Base-by-base conservation (phyloP, 2,113 vertebrate species). In the Tilapia sparmanii region DNA sequence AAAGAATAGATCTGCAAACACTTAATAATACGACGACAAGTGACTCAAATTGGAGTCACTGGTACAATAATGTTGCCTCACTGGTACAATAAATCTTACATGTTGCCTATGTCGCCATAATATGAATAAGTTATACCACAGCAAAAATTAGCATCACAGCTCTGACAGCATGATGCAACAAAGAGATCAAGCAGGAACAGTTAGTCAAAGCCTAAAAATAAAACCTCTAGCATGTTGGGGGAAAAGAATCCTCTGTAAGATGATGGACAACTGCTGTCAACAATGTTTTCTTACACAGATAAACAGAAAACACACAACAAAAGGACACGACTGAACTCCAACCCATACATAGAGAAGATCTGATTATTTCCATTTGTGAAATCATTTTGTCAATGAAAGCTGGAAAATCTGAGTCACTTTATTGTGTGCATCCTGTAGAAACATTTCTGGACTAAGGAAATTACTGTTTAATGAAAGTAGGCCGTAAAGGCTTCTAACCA, bases 341-440 rank as follows among this genome's bases (percentile, higher is more conserved):
- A 42, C 16, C 42, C 16, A 10, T 8, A 16, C 18, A 82, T 31
- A 71, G 16, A 80, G n/a, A 35, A 8, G 6, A 45, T 55, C 3
- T 50, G 42, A 88, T 80, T 79, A 78, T 35, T 73, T 87, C 80
- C 82, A 82, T 33, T 86, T n/a, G 86, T 31, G 45, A 53, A 55
- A 26, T 50, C 2, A 71, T 76, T 85, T 50, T 50, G 47, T 63
- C 71, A 38, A 3, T 59, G 55, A 71, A 61, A 19, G 47, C 5
- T 45, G 63, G 80, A 89, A 80, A 90, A 88, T 55, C 73, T 79
- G 81, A 90, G 59, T 89, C 89, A 82, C 16, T 7, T 4, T 42
- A 6, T 53, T 15, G 31, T 47, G 47, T 61, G 40, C 10, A 8
- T 80, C 5, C 8, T 33, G 50, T 50, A 24, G 35, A 59, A 61